Percentiles rank a stretch among this genome's conserved stretches.
Conservation (phyloP, 2,888 invertebrate genomes). For the Elegia similella region DNA sequence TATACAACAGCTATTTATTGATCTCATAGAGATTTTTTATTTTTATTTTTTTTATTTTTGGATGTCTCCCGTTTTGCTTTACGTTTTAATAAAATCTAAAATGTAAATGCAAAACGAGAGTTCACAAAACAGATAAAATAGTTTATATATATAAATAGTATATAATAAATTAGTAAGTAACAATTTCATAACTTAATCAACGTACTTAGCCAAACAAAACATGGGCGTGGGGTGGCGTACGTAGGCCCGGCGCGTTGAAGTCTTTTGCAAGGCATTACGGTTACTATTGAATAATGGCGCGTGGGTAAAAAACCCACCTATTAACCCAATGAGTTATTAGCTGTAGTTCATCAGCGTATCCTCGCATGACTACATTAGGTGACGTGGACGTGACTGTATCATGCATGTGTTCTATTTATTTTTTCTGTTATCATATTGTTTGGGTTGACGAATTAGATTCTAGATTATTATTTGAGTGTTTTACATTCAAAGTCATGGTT, state of each 20-base stretch:
- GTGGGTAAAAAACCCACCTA: slow-evolving; percentile 10
- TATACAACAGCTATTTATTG: too few species aligned
- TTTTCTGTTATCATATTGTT: too few species aligned
- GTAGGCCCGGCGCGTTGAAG: slow-evolving; percentile 33
- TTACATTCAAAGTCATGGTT: too few species aligned
- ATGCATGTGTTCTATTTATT: background rate
- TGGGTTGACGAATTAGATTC: too few species aligned
- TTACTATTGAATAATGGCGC: slow-evolving; percentile 10
- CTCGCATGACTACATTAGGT: background rate
- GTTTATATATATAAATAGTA: background rate
- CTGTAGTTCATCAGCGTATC: background rate
- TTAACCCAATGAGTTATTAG: slow-evolving; percentile 1
- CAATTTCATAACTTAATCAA: background rate
- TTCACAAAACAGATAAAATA: too few species aligned
- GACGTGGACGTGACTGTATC: background rate
- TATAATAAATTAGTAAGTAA: background rate
- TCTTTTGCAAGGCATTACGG: slow-evolving; percentile 33
- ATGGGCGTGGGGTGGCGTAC: slow-evolving; percentile 14
- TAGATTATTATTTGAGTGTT: too few species aligned
- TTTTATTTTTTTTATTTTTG: too few species aligned
- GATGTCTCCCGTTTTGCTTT: too few species aligned
- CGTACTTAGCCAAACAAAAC: slow-evolving; percentile 7
- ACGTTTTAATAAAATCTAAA: too few species aligned
- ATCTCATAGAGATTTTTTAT: too few species aligned
- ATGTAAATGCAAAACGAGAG: background rate